Evolutionary conservation across 2,797 vertebrate genomes (phyloP).

Genomic region (Centroberyx gerrardi): DNA sequence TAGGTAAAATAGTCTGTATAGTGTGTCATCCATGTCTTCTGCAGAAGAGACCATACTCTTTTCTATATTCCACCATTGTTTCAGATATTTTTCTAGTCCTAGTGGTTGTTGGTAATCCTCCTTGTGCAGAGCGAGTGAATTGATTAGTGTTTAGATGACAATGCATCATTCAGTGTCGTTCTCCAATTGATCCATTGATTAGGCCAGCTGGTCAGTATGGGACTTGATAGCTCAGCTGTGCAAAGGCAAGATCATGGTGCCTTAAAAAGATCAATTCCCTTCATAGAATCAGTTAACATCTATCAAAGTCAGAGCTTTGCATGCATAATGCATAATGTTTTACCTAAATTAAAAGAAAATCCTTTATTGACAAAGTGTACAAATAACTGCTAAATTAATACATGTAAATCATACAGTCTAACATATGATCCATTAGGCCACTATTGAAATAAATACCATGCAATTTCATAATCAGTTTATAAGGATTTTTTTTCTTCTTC

Average conservation of each 20-base stretch:
- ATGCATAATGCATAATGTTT: constrained; percentile 51
- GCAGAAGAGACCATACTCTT: background rate
- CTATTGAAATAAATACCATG: background rate
- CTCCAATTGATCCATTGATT: constrained; percentile 84
- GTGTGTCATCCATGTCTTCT: constrained; percentile 1
- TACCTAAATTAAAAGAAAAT: constrained; percentile 14
- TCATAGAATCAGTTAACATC: constrained; percentile 64
- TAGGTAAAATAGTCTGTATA: background rate
- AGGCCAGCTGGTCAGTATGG: constrained; percentile 72
- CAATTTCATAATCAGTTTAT: background rate
- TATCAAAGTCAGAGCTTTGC: constrained; percentile 56
- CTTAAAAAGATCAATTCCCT: constrained; percentile 64
- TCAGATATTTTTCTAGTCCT: constrained; percentile 2
- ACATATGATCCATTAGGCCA: background rate
- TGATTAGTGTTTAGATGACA: constrained; percentile 75
- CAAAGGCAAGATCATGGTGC: constrained; percentile 67
- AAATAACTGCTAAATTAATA: background rate
- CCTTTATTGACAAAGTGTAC: background rate
- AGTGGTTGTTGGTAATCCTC: constrained; percentile 11
- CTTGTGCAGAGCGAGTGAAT: constrained; percentile 61
- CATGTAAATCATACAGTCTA: background rate
- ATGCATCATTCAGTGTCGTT: constrained; percentile 81
- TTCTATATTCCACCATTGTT: constrained; percentile 1
- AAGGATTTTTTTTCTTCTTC: background rate
- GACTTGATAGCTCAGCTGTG: constrained; percentile 68